These are phyloP conservation scores for Pandemis corylana DNA, from an alignment of 2,888 invertebrate species.

Conservation along the genomic window DNA sequence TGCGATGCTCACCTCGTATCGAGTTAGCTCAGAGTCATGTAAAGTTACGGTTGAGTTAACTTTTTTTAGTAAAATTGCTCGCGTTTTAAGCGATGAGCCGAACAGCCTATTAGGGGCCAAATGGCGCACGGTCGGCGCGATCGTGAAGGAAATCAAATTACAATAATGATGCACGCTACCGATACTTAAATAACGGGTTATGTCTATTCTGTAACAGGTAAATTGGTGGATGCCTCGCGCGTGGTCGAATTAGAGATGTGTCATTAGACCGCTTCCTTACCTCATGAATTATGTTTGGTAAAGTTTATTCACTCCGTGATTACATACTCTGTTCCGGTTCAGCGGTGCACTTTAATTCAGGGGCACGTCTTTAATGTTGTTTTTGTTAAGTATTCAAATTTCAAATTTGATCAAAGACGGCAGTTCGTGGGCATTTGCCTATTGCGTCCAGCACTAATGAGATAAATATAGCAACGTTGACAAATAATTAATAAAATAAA, in stretches of 20 bases:
- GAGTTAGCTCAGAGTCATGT: constrained; percentile 58
- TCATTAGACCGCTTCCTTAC: constrained; percentile 61
- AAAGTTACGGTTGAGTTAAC: constrained; percentile 65
- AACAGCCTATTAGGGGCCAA: constrained; percentile 74
- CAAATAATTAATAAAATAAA: no score
- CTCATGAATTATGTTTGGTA: constrained; percentile 72
- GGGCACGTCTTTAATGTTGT: constrained; percentile 23
- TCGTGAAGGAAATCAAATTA: constrained; percentile 81
- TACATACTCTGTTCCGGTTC: constrained; percentile 61
- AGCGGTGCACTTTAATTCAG: constrained; percentile 46
- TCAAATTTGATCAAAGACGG: constrained; percentile 1
- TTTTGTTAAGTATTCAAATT: constrained; percentile 3
- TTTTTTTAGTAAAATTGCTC: constrained; percentile 69
- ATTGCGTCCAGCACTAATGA: neutral
- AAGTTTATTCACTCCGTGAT: constrained; percentile 71
- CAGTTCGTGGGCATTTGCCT: neutral
- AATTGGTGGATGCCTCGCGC: constrained; percentile 78
- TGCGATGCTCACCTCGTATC: constrained; percentile 79
- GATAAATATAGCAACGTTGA: neutral
- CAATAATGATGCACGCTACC: constrained; percentile 80
- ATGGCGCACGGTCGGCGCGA: constrained; percentile 67
- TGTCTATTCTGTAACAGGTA: constrained; percentile 79
- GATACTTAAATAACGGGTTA: constrained; percentile 80
- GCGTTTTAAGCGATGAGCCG: constrained; percentile 70
- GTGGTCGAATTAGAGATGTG: constrained; percentile 65